Evolutionary conservation across 2,797 vertebrate species (phyloP).

Genomic region (Tolypeutes matacus): DNA sequence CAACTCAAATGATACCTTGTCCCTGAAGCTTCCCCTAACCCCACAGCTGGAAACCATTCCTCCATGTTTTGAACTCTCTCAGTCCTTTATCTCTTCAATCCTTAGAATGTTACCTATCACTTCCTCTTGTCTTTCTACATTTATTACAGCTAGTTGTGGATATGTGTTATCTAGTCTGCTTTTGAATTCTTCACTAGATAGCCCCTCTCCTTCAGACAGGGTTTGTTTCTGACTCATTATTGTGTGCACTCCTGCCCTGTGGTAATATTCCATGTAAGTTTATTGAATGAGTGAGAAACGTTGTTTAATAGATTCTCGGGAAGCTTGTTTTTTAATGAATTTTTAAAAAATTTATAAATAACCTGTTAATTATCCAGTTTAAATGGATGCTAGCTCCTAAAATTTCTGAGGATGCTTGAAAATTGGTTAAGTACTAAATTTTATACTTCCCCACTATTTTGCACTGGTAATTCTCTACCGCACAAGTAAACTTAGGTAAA

Average conservation of each 20-base stretch:
- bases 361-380: background rate
- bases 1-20: background rate
- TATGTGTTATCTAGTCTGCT: background rate
- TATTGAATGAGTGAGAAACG: background rate
- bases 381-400: background rate
- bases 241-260: background rate
- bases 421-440: slow-evolving; percentile 30
- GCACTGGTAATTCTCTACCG: background rate
- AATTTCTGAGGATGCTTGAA: background rate
- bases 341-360: background rate
- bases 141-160: background rate
- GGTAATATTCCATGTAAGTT: background rate
- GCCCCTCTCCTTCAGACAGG: background rate
- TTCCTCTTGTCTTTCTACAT: background rate
- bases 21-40: background rate
- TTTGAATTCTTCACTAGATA: background rate
- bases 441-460: background rate
- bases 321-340: slow-evolving; percentile 11
- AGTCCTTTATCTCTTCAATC: background rate
- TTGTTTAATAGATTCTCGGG: background rate
- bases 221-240: background rate
- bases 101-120: background rate
- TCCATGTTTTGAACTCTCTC: background rate
- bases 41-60: background rate
- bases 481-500: slow-evolving; percentile 43